Evolutionary conservation across 2,113 vertebrate genomes (phyloP), one percentile per base, ranked within the genome.

Genomic region (Erythrocercus mccallii): DNA sequence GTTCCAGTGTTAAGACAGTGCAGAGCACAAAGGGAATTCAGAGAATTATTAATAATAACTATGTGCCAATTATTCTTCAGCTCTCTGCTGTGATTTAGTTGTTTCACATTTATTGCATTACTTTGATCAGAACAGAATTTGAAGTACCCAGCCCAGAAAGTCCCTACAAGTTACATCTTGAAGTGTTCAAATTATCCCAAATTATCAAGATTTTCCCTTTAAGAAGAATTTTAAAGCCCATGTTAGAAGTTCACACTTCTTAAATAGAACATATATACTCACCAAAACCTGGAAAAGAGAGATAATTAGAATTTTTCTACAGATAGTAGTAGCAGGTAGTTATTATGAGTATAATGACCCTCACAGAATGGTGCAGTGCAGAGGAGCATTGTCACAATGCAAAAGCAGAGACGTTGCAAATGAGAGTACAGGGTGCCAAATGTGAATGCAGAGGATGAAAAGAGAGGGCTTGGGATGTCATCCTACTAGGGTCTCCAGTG

Each of bases 11-110:
- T 90, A 92, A 92, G 70, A 78, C 81, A 62, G 35, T 28, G 33
- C 42, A 71, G 25, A 94, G 50, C 61, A 95, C 62, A 33, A 84
- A 81, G 70, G 35, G 62, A 82, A 80, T 89, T 76, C 70, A 90
- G 70, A 92, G 58, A 82, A 66, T 31, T 73, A 21, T 45, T 95
- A 94, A 58, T 89, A 96, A 82, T 93, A 95, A 91, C 87, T 4
- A 0, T 37, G 60, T 66, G 71, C 47, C 0, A 4, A 58, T 61
- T 60, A 51, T 86, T 92, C 62, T 65, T 82, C 62, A 77, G 12
- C 45, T 50, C 16, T 94, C 56, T 86, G 33, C 54, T 83, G 50
- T 88, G 66, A 90, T 82, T 53, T 86, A 88, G 50, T 54, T 95
- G 70, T 73, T 88, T 94, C 45, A 88, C 30, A 61, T 56, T 88